Evolutionary conservation across 2,113 vertebrate species (phyloP).

Genomic region (Petroica traversi): DNA sequence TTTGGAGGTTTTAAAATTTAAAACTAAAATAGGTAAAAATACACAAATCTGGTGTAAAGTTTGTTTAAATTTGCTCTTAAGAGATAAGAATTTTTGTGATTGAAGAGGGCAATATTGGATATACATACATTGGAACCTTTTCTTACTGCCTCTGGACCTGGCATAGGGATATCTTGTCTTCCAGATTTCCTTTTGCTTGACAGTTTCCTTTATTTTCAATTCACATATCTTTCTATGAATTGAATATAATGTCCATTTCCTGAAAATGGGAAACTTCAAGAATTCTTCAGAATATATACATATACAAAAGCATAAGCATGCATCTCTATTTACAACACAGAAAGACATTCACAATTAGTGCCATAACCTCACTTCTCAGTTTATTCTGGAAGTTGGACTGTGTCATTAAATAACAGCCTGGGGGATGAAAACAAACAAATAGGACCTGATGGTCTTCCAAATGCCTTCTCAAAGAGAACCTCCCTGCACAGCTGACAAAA

Average conservation of each 20-base stretch:
- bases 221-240: neutral
- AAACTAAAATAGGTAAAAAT: neutral
- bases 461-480: neutral
- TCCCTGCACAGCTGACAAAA: constrained; percentile 23
- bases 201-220: neutral
- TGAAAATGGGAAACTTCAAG: neutral
- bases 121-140: neutral
- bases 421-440: neutral
- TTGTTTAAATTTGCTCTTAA: neutral
- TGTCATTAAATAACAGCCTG: neutral
- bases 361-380: neutral
- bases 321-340: neutral
- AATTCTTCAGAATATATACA: neutral
- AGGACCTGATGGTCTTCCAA: neutral
- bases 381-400: neutral
- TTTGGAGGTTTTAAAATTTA: neutral
- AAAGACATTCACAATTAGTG: neutral
- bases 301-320: neutral
- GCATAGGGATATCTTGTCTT: neutral
- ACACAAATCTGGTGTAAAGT: neutral
- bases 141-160: neutral
- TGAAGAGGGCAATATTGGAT: neutral
- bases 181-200: neutral
- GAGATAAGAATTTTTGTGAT: neutral
- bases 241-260: neutral